phyloP scores from a whole-genome alignment of 2,113 vertebrate genomes.

The Odontesthes bonariensis region DNA sequence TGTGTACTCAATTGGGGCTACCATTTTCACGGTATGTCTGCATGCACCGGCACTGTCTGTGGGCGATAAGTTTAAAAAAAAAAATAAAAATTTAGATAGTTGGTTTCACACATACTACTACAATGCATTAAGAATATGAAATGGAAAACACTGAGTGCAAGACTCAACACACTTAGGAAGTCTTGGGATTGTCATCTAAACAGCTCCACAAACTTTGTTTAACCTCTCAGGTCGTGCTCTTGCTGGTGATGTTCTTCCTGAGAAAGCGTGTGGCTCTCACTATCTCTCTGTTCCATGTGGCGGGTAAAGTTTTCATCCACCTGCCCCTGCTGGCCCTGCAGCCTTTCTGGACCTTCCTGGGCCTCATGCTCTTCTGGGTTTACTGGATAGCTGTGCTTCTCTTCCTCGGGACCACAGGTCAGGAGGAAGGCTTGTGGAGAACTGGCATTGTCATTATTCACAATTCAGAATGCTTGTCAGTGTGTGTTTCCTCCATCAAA shows the following conservation, averaged over 20 bases:
- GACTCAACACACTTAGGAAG: no score
- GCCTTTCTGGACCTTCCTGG: slow-evolving; percentile 97
- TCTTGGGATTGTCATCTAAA: no score
- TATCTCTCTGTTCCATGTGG: slow-evolving; percentile 96
- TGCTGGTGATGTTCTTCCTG: slow-evolving; percentile 95
- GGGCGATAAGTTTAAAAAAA: background rate
- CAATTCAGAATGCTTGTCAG: background rate
- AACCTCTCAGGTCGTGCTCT: slow-evolving; percentile 86
- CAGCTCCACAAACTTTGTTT: background rate
- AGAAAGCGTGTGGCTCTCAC: slow-evolving; percentile 96
- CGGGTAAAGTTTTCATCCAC: slow-evolving; percentile 96
- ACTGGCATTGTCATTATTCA: background rate
- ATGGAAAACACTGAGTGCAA: no score
- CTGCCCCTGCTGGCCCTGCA: slow-evolving; percentile 93
- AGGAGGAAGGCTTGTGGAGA: background rate
- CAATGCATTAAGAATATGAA: slow-evolving; percentile 1
- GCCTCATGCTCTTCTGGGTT: slow-evolving; percentile 93
- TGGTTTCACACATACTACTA: background rate
- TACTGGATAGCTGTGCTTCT: slow-evolving; percentile 96
- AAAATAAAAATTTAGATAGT: no score
- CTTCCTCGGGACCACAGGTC: slow-evolving; percentile 94
- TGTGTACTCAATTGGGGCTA: slow-evolving; percentile 92
- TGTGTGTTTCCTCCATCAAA: slow-evolving; percentile 1
- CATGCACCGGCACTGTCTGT: background rate
- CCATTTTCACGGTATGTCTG: slow-evolving; percentile 89